Evolutionary conservation across 2,113 vertebrate genomes (phyloP).

Genomic region (Chauna torquata): DNA sequence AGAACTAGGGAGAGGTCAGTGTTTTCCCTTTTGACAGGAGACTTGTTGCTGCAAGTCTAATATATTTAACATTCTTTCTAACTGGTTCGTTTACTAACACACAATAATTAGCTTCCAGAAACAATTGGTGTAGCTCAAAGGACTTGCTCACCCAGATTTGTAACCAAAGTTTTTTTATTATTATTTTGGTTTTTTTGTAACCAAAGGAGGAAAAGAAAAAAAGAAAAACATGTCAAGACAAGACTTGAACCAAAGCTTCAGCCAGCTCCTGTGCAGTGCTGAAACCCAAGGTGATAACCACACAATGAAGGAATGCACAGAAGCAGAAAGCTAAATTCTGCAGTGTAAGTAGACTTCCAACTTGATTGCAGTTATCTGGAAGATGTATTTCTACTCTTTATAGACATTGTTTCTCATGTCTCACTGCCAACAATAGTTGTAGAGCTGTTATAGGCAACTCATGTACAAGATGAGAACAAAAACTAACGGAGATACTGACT

Average conservation of each 20-base stretch:
- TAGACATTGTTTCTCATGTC: neutral
- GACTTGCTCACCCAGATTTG: neutral
- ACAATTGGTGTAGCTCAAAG: neutral
- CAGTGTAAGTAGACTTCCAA: neutral
- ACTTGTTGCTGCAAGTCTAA: constrained; percentile 12
- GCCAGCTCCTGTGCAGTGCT: neutral
- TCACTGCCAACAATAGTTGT: neutral
- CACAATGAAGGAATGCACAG: neutral
- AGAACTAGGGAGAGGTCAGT: neutral
- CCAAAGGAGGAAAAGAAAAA: neutral
- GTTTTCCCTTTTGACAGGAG: neutral
- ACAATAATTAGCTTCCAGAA: constrained; percentile 42
- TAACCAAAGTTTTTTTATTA: neutral
- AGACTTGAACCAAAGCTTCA: constrained; percentile 22
- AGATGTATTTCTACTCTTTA: neutral
- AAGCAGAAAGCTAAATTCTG: neutral
- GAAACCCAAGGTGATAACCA: neutral
- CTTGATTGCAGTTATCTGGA: neutral
- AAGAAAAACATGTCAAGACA: neutral
- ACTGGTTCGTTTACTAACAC: constrained; percentile 1
- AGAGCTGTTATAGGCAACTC: neutral
- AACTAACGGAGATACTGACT: neutral
- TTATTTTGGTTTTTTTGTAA: neutral
- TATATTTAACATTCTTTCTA: neutral
- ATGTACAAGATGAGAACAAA: neutral